Percentiles rank a stretch among this genome's conserved stretches.
phyloP scores from a whole-genome alignment of 2,797 vertebrate genomes.

The Squalus acanthias region DNA sequence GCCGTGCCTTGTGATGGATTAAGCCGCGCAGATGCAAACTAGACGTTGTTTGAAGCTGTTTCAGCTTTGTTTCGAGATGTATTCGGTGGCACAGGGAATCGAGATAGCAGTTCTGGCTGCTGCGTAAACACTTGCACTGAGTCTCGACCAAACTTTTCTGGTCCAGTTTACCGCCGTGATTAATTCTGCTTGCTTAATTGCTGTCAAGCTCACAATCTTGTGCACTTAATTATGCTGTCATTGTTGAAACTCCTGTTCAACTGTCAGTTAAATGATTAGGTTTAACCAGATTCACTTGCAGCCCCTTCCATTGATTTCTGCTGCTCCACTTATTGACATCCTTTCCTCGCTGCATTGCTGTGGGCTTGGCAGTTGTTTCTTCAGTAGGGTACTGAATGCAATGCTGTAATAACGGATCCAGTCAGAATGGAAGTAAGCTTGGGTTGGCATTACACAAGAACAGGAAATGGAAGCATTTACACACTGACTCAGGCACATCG shows the following conservation, averaged over 20 bases:
- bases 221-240: background rate
- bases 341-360: background rate
- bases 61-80: background rate
- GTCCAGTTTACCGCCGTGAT: conserved; percentile 10
- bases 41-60: background rate
- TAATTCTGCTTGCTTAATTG: conserved; percentile 6
- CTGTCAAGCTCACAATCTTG: background rate
- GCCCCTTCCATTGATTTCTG: background rate
- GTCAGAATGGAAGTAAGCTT: background rate
- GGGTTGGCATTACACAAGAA: background rate
- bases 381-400: background rate
- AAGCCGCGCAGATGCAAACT: background rate
- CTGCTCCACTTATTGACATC: background rate
- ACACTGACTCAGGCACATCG: background rate
- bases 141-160: background rate
- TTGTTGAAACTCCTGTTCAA: background rate
- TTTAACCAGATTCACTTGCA: background rate
- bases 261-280: background rate
- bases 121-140: background rate
- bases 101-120: background rate
- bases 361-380: background rate
- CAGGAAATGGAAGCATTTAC: background rate
- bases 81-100: background rate
- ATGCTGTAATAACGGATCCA: background rate
- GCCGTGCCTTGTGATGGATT: background rate